These are phyloP conservation scores for Coluber constrictor DNA, from an alignment of 2,797 vertebrate species.

Conservation along the genomic window DNA sequence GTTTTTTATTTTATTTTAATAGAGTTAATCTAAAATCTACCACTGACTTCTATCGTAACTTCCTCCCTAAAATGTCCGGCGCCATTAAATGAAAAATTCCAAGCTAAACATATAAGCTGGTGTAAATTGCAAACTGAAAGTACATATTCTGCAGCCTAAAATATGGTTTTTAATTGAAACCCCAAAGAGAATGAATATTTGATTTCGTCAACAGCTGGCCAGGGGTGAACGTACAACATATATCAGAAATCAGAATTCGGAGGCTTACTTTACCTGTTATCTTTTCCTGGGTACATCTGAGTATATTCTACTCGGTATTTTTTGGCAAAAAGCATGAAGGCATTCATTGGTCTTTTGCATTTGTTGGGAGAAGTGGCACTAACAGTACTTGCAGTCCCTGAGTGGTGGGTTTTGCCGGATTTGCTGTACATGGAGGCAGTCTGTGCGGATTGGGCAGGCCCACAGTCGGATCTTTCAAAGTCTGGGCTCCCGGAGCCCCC, in stretches of 20 bases:
- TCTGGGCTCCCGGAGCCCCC: slow-evolving; percentile 86
- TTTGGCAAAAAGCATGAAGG: slow-evolving; percentile 99
- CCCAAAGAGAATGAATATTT: neutral
- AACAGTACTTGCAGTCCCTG: slow-evolving; percentile 84
- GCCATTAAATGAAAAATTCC: neutral
- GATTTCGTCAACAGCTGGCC: neutral
- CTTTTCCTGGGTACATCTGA: slow-evolving; percentile 99
- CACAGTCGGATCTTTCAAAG: slow-evolving; percentile 83
- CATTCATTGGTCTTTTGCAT: slow-evolving; percentile 99
- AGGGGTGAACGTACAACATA: neutral
- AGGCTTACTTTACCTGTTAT: slow-evolving; percentile 88
- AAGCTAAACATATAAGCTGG: neutral
- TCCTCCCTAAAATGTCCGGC: neutral
- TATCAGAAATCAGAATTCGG: neutral
- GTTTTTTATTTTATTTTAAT: neutral
- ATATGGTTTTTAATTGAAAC: no score
- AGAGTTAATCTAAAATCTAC: no score
- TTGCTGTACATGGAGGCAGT: slow-evolving; percentile 80
- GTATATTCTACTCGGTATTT: slow-evolving; percentile 99
- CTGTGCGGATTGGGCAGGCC: slow-evolving; percentile 75
- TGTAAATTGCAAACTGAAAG: neutral
- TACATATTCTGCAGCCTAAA: neutral
- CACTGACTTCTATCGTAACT: neutral
- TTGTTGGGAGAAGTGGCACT: slow-evolving; percentile 89
- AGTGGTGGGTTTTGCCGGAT: slow-evolving; percentile 85